Conservation (phyloP, 2,113 vertebrate genomes). For the Paraplagusia blochii region DNA sequence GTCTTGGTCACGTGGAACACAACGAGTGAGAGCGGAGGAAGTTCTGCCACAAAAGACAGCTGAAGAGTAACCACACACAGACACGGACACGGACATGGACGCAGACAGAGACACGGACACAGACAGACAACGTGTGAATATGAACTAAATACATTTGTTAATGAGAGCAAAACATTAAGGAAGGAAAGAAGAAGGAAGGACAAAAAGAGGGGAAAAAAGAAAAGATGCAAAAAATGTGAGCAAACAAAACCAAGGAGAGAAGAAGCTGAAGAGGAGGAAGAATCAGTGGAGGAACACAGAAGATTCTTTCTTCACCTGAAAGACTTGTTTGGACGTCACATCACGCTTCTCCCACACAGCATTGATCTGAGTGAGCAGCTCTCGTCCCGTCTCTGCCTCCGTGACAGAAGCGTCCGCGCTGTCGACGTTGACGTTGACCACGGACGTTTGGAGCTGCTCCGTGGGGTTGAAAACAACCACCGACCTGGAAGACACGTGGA, state of each 20-base stretch:
- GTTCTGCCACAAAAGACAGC: constrained; percentile 83
- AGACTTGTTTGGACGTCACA: constrained; percentile 72
- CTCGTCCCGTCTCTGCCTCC: constrained; percentile 68
- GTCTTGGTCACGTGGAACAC: constrained; percentile 81
- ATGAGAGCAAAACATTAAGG: too few species aligned
- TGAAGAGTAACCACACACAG: constrained; percentile 35
- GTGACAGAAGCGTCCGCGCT: constrained; percentile 73
- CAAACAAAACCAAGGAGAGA: neutral
- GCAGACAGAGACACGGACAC: too few species aligned
- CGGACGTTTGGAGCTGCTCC: constrained; percentile 79
- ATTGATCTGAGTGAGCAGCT: constrained; percentile 78
- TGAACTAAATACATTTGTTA: too few species aligned
- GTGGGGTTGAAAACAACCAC: constrained; percentile 83
- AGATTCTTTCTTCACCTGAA: constrained; percentile 74
- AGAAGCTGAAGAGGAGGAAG: too few species aligned
- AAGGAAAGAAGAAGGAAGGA: too few species aligned
- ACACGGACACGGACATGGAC: neutral
- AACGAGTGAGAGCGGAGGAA: constrained; percentile 81
- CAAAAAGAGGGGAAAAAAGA: neutral
- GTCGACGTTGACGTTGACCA: constrained; percentile 80
- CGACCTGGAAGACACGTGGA: constrained; percentile 68
- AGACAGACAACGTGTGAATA: too few species aligned
- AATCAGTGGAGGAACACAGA: too few species aligned
- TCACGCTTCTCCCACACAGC: constrained; percentile 82
- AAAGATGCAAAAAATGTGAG: neutral